Evolutionary conservation across 2,888 invertebrate genomes (phyloP).

Genomic region (Pteria penguin): DNA sequence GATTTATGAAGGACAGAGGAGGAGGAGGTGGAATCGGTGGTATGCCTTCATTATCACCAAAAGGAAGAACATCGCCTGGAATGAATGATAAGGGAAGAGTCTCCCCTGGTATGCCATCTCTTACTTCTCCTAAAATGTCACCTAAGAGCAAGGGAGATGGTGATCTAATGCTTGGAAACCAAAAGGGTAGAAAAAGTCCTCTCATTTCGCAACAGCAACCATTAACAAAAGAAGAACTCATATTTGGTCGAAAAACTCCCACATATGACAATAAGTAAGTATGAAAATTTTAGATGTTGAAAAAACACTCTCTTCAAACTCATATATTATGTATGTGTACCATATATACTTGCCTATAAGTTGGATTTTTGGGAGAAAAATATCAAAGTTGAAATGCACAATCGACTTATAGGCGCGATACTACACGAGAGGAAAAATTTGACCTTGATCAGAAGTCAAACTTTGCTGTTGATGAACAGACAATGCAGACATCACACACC

Average conservation of each 20-base stretch:
- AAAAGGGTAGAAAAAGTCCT: constrained; percentile 25
- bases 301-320: too few relatives aligned
- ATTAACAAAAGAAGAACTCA: constrained; percentile 63
- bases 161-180: not conserved
- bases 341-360: too few relatives aligned
- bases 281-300: too few relatives aligned
- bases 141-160: not conserved
- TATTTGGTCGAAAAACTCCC: constrained; percentile 70
- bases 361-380: too few relatives aligned
- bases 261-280: constrained; percentile 41
- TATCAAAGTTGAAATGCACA: too few relatives aligned
- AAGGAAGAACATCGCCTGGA: constrained; percentile 24
- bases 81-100: too few relatives aligned
- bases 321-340: too few relatives aligned
- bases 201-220: constrained; percentile 35
- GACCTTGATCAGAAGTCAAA: too few relatives aligned
- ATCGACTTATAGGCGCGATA: too few relatives aligned
- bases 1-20: constrained; percentile 45
- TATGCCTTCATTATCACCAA: constrained; percentile 22
- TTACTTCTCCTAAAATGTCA: constrained; percentile 36
- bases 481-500: too few relatives aligned
- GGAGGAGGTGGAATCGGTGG: not conserved
- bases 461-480: too few relatives aligned
- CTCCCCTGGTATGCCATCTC: constrained; percentile 33
- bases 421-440: too few relatives aligned